Evolutionary conservation across 2,113 vertebrate genomes (phyloP).

Genomic region (Crotalus helleri): DNA sequence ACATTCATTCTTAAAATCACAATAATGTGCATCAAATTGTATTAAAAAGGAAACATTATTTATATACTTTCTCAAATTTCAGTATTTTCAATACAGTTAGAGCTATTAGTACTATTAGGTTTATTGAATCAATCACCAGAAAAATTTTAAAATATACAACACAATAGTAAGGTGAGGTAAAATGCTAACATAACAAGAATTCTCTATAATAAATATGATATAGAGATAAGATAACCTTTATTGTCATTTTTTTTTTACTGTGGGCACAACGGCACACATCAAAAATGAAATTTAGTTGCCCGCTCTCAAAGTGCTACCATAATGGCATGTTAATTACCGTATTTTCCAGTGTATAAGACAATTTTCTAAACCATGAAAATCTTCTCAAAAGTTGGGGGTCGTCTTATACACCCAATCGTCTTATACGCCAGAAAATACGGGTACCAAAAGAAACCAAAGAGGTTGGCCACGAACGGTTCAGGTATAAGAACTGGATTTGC

Average conservation of each 20-base stretch:
- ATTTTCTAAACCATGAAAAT: too few species aligned
- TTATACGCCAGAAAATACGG: too few species aligned
- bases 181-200: not conserved
- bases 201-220: not conserved
- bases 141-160: not conserved
- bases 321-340: not conserved
- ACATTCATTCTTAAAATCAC: not conserved
- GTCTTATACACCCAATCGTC: too few species aligned
- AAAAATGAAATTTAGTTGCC: too few species aligned
- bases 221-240: too few species aligned
- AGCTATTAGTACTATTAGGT: not conserved
- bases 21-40: not conserved
- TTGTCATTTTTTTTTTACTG: too few species aligned
- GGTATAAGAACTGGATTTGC: too few species aligned
- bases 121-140: not conserved
- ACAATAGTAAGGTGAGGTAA: not conserved
- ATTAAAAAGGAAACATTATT: not conserved
- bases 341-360: too few species aligned
- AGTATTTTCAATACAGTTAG: not conserved
- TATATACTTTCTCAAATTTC: not conserved
- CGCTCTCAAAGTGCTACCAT: not conserved
- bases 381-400: too few species aligned
- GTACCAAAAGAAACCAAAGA: too few species aligned
- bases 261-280: too few species aligned
- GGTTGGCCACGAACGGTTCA: too few species aligned